Base-by-base conservation (phyloP, 2,113 vertebrate species). In the Caranx ignobilis region DNA sequence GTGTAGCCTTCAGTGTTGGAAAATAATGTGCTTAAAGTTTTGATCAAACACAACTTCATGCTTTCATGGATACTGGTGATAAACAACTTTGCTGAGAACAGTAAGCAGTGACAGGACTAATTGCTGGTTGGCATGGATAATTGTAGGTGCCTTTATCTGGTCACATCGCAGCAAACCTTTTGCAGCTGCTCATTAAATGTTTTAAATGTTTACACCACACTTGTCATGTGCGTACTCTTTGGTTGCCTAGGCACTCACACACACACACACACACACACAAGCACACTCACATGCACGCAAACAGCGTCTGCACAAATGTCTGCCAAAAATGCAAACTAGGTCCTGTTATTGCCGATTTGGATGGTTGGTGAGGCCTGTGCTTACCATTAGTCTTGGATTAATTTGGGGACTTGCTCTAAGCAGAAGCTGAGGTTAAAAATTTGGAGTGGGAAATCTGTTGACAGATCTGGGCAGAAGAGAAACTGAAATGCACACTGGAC, bases 61-160 rank as follows among this genome's bases (percentile, higher is more conserved):
- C 41, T 78, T 79, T 85, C 18, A 47, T 71, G 66, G 70, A 41
- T 34, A 50, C 79, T 83, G 62, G 75, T 66, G 77, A 87, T 87
- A 85, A 86, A 90, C 75, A 88, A 72, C 74, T 91, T 88, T 73
- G 71, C 65, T 71, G 67, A 85, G 79, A 65, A 73, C 48, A 55
- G 37, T 31, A 62, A 71, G 71, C 61, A 74, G 64, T 60, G 84
- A 83, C 83, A 64, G 62, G 57, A 77, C 80, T 93, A 93, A 93
- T 91, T 81, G 83, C 79, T 8, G 80, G 83, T 84, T 92, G 90
- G 77, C 83, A 82, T 15, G 31, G 69, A 81, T 92, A 92, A 92
- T 93, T 92, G 81, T 64, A 70, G 81, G 69, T 81, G 81, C 66
- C 68, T 73, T 87, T 81, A 91, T 92, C 71, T 72, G 87, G 81